Evolutionary conservation across 1,140 invertebrate species (phyloP), one percentile per base, ranked within the genome.

Genomic region (Bombus superbus): DNA sequence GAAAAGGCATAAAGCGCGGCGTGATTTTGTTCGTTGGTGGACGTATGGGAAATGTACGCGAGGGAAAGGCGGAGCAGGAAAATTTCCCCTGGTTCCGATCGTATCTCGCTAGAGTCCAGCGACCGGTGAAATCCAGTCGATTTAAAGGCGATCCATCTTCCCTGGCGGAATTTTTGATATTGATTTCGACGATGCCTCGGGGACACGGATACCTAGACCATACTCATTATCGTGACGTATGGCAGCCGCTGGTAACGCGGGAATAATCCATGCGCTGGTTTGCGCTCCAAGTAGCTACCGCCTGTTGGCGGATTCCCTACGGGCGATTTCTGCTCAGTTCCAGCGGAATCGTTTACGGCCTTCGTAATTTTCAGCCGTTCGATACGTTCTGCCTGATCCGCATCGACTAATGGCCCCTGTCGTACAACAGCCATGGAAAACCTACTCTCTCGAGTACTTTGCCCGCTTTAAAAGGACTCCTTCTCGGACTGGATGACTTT

Each of bases 221-320:
- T 69, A 77, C 88, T 92, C 90, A 90, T 92, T 92, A 91, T 89
- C 78, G 85, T 91, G 90, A 92, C 92, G 88, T 91, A 92, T 91
- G 79, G 86, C 84, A 59, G 85, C 75, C 84, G 85, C 83, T 74
- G 83, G 86, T 86, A 89, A 90, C 83, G 81, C 81, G 53, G 74
- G 68, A 74, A 76, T 73, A 80, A 72, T 66, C 57, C 47, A 53
- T 22, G 18, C 47, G 47, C 18, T 53, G 47, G 18, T 53, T 53
- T 8, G 18, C 18, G 47, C 42, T 32, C 38, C 38, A 40, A 64
- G 38, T 15, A 2, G 25, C 10, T 32, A 22, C 32, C 35, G 53
- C 62, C 28, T 57, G 68, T 57, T 64, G 71, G 40, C 15, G 81
- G 75, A 32, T 78, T 79, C 77, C 87, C 85, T 69, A 59, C 47